Evolutionary conservation across 2,888 invertebrate genomes (phyloP).

Genomic region (Glyphotaelius pellucidus): DNA sequence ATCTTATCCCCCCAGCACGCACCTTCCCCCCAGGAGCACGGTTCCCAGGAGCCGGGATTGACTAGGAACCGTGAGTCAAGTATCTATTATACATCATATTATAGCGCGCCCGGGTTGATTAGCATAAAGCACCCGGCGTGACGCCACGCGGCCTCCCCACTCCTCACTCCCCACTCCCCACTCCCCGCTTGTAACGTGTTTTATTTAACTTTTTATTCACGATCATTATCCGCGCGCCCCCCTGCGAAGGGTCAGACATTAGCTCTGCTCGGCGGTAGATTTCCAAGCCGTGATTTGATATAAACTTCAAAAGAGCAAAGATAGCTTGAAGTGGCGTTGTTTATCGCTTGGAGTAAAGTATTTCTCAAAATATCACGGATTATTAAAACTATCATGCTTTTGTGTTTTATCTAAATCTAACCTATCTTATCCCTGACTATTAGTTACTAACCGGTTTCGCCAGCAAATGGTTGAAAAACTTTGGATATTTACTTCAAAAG

Average conservation of each 20-base stretch:
- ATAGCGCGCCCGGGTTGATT: constrained; percentile 16
- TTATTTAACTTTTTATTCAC: constrained; percentile 36
- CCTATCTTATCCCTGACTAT: too few relatives aligned
- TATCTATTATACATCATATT: background rate
- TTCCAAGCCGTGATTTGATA: too few relatives aligned
- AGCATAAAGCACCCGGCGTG: constrained; percentile 35
- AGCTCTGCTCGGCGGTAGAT: background rate
- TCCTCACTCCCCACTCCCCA: too few relatives aligned
- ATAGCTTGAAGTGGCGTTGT: background rate
- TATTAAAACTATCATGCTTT: too few relatives aligned
- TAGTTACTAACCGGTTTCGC: too few relatives aligned
- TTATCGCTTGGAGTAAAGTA: background rate
- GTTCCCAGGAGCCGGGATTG: constrained; percentile 14
- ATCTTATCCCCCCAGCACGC: too few relatives aligned
- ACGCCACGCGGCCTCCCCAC: constrained; percentile 35
- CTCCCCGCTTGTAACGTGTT: constrained; percentile 30
- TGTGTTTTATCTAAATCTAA: too few relatives aligned
- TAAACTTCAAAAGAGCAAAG: too few relatives aligned
- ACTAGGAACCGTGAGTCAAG: constrained; percentile 38
- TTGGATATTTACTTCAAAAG: too few relatives aligned
- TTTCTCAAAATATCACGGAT: too few relatives aligned
- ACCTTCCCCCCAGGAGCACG: background rate
- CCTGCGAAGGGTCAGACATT: background rate
- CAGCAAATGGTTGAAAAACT: too few relatives aligned
- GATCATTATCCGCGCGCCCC: constrained; percentile 27